Conservation (phyloP, 2,797 vertebrate genomes). For the Varecia variegata region DNA sequence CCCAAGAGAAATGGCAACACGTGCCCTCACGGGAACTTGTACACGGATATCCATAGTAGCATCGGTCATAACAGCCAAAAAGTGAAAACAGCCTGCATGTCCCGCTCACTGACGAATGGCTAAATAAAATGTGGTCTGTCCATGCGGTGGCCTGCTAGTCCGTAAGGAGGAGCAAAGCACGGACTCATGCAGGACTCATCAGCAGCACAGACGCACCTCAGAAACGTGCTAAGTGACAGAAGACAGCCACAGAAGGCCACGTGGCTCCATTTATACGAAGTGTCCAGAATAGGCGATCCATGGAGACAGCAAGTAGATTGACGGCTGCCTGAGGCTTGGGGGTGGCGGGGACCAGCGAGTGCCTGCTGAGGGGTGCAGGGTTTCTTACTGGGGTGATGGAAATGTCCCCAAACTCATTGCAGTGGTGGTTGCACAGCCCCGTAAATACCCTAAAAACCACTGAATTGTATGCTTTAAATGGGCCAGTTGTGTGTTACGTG, state of each 20-base stretch:
- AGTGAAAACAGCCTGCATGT: too few relatives aligned
- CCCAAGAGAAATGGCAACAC: not conserved
- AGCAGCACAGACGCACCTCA: not conserved
- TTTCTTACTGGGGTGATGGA: not conserved
- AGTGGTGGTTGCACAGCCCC: not conserved
- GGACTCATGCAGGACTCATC: fast-evolving
- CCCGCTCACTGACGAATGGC: not conserved
- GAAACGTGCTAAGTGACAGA: not conserved
- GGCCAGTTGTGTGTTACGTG: fast-evolving
- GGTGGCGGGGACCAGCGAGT: not conserved
- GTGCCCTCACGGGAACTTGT: fast-evolving
- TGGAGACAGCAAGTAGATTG: not conserved
- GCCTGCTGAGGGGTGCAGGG: not conserved
- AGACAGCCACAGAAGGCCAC: not conserved
- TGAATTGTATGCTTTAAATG: not conserved
- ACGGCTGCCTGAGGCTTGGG: not conserved
- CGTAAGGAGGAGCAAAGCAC: not conserved
- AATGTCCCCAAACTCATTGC: not conserved
- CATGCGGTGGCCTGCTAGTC: not conserved
- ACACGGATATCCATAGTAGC: fast-evolving
- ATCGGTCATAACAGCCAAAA: not conserved
- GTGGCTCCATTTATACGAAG: not conserved
- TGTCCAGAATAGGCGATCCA: not conserved
- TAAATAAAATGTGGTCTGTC: too few relatives aligned
- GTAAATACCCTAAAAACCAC: not conserved